A percentile compares a stretch with the other conserved stretches of the same genome.
These are phyloP conservation scores for Enteromius afrohamiltoni DNA, from an alignment of 2,797 vertebrate species.

Conservation along the genomic window DNA sequence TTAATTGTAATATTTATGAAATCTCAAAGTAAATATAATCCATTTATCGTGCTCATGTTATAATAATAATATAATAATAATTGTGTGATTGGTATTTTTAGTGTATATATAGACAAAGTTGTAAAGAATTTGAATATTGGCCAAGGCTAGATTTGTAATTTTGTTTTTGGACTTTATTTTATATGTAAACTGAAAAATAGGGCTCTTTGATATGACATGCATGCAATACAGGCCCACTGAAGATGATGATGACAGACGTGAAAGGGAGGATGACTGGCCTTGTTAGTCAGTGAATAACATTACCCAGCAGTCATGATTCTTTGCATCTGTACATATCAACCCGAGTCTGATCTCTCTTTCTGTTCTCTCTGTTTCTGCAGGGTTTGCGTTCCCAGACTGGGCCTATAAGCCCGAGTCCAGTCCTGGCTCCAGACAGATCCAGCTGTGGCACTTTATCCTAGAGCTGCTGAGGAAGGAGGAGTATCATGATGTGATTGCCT, in stretches of 20 bases:
- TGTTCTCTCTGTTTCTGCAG: constrained; percentile 63
- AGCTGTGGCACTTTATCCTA: constrained; percentile 94
- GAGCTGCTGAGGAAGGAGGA: constrained; percentile 90
- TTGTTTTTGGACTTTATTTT: not conserved
- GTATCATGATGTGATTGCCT: constrained; percentile 91
- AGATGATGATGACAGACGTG: not conserved
- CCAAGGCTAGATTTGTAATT: not conserved
- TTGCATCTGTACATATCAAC: not conserved
- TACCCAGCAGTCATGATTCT: not conserved
- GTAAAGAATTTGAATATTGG: not conserved
- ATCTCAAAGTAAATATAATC: not conserved
- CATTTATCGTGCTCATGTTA: not conserved
- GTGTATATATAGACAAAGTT: not conserved
- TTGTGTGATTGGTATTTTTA: too few species aligned
- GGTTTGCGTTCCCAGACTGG: constrained; percentile 91
- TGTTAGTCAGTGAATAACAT: not conserved
- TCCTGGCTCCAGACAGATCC: constrained; percentile 90
- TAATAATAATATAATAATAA: too few species aligned
- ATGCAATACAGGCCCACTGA: not conserved
- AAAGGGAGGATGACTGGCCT: not conserved
- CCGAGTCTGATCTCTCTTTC: not conserved
- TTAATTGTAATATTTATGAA: not conserved
- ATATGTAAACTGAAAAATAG: not conserved
- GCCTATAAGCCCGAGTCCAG: constrained; percentile 92
- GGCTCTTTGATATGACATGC: not conserved